Evolutionary conservation across 2,113 vertebrate genomes (phyloP).

Genomic region (Drymodes brunneopygia): DNA sequence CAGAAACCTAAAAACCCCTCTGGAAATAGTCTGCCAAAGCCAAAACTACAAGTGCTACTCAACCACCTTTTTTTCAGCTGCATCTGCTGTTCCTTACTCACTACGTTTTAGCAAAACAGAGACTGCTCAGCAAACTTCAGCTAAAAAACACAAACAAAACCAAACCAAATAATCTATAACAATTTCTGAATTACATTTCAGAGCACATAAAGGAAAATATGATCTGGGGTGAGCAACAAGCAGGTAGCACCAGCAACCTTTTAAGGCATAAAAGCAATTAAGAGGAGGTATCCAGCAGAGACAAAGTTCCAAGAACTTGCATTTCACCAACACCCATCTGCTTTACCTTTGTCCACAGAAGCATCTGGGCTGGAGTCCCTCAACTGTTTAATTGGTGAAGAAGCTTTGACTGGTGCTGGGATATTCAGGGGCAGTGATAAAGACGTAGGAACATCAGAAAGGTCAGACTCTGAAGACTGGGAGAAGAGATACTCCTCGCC

Average conservation of each 20-base stretch:
- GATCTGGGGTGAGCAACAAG: background rate
- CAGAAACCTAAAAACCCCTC: background rate
- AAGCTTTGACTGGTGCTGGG: constrained; percentile 73
- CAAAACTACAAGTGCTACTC: background rate
- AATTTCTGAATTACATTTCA: background rate
- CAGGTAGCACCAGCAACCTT: background rate
- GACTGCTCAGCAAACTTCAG: background rate
- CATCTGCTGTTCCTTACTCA: background rate
- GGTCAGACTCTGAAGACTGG: constrained; percentile 71
- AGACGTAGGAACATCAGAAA: constrained; percentile 68
- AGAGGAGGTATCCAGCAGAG: background rate
- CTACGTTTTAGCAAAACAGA: background rate
- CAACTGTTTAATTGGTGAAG: constrained; percentile 77
- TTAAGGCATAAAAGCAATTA: background rate
- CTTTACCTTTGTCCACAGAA: constrained; percentile 85
- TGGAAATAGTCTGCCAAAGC: background rate
- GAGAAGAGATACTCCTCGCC: constrained; percentile 83
- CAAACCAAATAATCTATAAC: background rate
- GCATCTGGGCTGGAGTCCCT: constrained; percentile 69
- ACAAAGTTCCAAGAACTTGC: background rate
- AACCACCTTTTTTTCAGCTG: background rate
- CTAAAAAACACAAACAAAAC: background rate
- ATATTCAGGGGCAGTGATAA: constrained; percentile 63
- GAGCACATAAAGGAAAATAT: background rate
- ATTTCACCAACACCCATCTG: background rate